Base-by-base conservation (phyloP, 2,113 vertebrate species). In the Polyodon spathula region DNA sequence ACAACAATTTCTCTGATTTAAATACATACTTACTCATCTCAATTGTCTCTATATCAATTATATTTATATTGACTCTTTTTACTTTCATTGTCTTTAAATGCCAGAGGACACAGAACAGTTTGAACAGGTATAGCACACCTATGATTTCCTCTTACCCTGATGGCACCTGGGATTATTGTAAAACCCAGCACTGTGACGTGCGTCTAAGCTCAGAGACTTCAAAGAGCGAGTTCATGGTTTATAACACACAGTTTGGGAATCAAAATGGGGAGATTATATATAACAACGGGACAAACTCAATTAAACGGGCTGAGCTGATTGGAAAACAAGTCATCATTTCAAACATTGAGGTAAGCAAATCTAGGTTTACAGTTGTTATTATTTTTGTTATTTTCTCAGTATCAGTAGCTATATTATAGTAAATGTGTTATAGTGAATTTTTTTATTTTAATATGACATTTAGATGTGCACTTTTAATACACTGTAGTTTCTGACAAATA, bases 1-100 rank as follows among this genome's bases (percentile, higher is more conserved):
- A 68, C 1, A 75, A 78, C 0, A 74, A 76, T 4, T 84, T 89
- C 68, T 86, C 83, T 0, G 43, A 70, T 50, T 73, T 74, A 2
- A 90, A 89, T 65, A 69, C 91, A 53, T 90, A 89, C 61, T 67
- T 92, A 69, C 76, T 89, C 1, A 67, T 82, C 62, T 79, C 83
- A 11, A 76, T 90, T 1, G 82, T 78, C 40, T 84, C 82, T 0
- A 69, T 91, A 78, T 91, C 85, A 2, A 74, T 74, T 59, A 76
- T 88, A 68, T 90, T 91, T 15, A 70, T 77, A 65, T 54, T 78
- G 53, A 78, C 76, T 12, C 65, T 78, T 40, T 44, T 78, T 54
- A 68, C 50, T 65, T 69, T 78, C 64, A 69, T 78, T 62, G 72
- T 72, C 37, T 65, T 77, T 40, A 72, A 62, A 62, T 81, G 78